Evolutionary conservation across 2,888 invertebrate species (phyloP).

Genomic region (Sepiola atlantica): DNA sequence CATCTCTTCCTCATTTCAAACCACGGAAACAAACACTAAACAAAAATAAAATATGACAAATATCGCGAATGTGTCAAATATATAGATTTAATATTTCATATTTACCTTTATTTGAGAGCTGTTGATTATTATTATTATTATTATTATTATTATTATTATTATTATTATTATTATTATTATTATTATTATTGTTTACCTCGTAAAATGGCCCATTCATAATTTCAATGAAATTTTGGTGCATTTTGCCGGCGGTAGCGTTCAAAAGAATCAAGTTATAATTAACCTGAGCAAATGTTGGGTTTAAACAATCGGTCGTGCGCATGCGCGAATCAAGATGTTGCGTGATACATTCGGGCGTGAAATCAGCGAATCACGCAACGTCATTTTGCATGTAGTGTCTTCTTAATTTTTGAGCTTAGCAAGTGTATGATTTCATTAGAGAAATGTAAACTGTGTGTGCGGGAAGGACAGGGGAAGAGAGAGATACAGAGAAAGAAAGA

Average conservation of each 20-base stretch:
- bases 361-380: background rate
- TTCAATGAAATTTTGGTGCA: conserved; percentile 10
- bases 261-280: background rate
- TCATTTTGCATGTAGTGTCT: conserved; percentile 7
- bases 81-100: background rate
- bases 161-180: background rate
- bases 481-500: background rate
- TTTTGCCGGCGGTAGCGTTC: background rate
- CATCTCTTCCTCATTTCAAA: background rate
- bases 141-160: background rate
- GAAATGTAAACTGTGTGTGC: background rate
- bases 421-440: background rate
- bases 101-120: background rate
- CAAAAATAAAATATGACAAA: background rate
- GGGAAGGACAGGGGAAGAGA: too few species aligned
- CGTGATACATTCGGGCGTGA: conserved; percentile 32
- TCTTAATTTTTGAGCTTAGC: background rate
- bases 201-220: background rate
- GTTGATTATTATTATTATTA: conserved; percentile 21
- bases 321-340: conserved; percentile 16
- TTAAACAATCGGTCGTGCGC: background rate
- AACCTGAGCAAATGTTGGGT: background rate
- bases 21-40: background rate
- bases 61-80: background rate
- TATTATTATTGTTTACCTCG: background rate